Evolutionary conservation across 2,113 vertebrate species (phyloP).

Genomic region (Thermophis baileyi): DNA sequence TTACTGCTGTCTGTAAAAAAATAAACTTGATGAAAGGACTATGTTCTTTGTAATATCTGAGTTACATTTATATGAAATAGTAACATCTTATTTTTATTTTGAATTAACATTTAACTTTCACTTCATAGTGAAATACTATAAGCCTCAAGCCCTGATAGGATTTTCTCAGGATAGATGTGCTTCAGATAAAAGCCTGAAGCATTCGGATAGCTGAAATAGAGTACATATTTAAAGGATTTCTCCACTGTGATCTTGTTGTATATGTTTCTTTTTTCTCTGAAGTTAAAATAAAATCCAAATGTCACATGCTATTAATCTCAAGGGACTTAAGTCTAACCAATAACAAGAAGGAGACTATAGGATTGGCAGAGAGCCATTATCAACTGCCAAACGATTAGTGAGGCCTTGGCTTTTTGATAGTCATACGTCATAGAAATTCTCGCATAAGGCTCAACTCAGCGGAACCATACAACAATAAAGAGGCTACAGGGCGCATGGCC

Average conservation of each 20-base stretch:
- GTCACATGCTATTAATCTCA: slow-evolving; percentile 62
- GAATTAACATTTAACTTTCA: not conserved
- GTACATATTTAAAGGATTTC: not conserved
- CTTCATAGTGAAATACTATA: not conserved
- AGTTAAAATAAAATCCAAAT: slow-evolving; percentile 37
- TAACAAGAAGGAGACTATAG: slow-evolving; percentile 41
- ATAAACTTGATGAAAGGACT: not conserved
- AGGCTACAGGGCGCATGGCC: slow-evolving; percentile 46
- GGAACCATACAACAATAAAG: slow-evolving; percentile 66
- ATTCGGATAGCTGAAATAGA: not conserved
- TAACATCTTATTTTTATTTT: not conserved
- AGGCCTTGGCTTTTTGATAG: slow-evolving; percentile 43
- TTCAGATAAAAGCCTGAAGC: not conserved
- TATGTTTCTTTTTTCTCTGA: slow-evolving; percentile 34
- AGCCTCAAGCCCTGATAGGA: not conserved
- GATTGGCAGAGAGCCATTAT: slow-evolving; percentile 60
- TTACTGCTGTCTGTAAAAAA: not conserved
- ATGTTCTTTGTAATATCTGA: not conserved
- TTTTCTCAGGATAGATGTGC: not conserved
- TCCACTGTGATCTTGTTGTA: not conserved
- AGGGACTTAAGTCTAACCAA: slow-evolving; percentile 45
- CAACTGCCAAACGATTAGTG: slow-evolving; percentile 54
- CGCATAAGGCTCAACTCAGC: slow-evolving; percentile 62
- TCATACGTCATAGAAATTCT: slow-evolving; percentile 58
- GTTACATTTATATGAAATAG: not conserved